Base-by-base conservation (phyloP, 2,888 invertebrate genomes). In the Reticulitermes lucifugus region DNA sequence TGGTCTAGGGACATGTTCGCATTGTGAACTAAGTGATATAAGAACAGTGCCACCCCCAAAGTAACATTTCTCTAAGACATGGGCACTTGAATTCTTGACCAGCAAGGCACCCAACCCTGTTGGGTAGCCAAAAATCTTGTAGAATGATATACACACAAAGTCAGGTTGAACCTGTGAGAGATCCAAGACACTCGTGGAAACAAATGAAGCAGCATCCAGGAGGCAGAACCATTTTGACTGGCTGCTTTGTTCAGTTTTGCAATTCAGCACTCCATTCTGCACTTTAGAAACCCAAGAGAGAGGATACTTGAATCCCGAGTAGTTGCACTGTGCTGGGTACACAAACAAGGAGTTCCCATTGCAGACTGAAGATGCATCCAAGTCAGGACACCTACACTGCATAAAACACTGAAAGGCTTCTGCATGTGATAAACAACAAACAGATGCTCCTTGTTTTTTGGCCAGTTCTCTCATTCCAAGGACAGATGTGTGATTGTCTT, bases 51-150 rank as follows among this genome's bases (percentile, higher is more conserved):
- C 99, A 70, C 99, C 99, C 35, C 98, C 98, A 92, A 97, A 98
- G 90, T 97, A 98, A 84, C 90, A 91, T 89, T 96, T 95, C 80
- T 93, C 93, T 87, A 98, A 91, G 14, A 94, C 91, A 89, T 91
- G 86, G 65, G 91, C 91, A 89, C 94, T 94, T 35, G 91, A 90
- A 89, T 96, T 96, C 89, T 92, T 94, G 0, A 98, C 95, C 84
- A 99, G 89, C 35, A 98, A 90, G 21, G 97, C 98, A 55, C 99
- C 99, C 29, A 99, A 91, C 5, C 99, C 99, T 83, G 98, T 98
- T 1, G 99, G 99, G 90, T 96, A 98, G 35, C 96, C 96, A 92
- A 99, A 99, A 89, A 99, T 96, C 93, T 99, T 99, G 91, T 99
- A 99, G 92, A 99, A 99, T 0, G 99, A 99, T 29, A 99, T 85